phyloP scores from a whole-genome alignment of 2,797 vertebrate species.

The Lophotriccus pileatus region DNA sequence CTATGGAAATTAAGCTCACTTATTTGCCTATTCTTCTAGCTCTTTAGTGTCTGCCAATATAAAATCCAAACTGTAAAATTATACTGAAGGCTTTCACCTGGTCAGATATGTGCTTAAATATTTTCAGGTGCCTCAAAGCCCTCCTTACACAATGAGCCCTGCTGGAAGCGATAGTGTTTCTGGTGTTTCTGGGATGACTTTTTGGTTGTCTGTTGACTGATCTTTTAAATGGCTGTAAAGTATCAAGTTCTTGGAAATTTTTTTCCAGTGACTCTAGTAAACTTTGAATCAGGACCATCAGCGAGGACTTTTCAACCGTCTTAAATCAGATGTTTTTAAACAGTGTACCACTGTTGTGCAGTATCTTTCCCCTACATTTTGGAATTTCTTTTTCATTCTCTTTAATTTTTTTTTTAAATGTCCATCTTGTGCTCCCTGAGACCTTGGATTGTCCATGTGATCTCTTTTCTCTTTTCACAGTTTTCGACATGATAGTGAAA shows the following conservation, averaged over 20 bases:
- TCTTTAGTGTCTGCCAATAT: background rate
- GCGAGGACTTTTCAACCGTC: background rate
- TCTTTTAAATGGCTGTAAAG: conserved; percentile 15
- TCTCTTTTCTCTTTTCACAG: background rate
- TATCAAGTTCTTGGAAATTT: background rate
- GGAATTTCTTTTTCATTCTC: background rate
- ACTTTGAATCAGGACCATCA: background rate
- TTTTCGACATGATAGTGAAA: background rate
- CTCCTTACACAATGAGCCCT: background rate
- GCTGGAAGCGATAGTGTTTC: background rate
- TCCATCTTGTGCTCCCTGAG: background rate
- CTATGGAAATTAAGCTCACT: background rate
- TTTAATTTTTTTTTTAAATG: background rate
- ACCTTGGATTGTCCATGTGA: background rate
- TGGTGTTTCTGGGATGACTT: conserved; percentile 13
- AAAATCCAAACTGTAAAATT: background rate
- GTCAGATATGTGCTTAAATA: background rate
- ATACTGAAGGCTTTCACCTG: background rate
- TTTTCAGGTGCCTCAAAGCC: background rate
- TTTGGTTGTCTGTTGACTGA: background rate
- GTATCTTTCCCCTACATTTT: background rate
- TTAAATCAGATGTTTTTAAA: background rate
- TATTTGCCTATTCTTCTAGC: background rate
- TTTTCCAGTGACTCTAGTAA: background rate
- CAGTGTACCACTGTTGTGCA: background rate